Evolutionary conservation across 2,888 invertebrate species (phyloP).

Genomic region (Polyploca ridens): DNA sequence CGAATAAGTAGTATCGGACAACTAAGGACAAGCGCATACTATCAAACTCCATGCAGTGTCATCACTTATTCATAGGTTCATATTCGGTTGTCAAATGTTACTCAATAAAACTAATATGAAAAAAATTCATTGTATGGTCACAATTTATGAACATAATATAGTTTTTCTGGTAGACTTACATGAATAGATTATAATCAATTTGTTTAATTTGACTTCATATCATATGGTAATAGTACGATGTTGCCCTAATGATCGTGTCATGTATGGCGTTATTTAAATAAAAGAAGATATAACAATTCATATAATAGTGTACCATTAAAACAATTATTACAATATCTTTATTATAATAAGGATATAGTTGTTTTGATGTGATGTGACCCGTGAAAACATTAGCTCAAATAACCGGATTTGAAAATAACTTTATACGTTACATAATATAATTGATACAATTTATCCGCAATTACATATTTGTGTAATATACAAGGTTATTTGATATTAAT

Average conservation of each 20-base stretch:
- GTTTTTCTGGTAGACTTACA: too few species aligned
- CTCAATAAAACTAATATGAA: too few species aligned
- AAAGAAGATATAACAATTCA: slow-evolving; percentile 69
- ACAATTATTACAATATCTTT: slow-evolving; percentile 76
- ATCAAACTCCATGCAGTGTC: background rate
- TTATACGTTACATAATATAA: slow-evolving; percentile 45
- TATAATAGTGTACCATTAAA: slow-evolving; percentile 66
- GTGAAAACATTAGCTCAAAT: slow-evolving; percentile 61
- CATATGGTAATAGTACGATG: background rate
- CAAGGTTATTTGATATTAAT: background rate
- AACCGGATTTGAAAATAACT: slow-evolving; percentile 62
- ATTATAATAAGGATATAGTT: slow-evolving; percentile 52
- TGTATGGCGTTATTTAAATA: slow-evolving; percentile 59
- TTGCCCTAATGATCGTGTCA: slow-evolving; percentile 40
- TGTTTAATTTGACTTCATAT: background rate
- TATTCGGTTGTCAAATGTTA: background rate
- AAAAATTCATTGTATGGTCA: too few species aligned
- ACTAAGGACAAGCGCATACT: slow-evolving; percentile 32
- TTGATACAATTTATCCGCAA: slow-evolving; percentile 15
- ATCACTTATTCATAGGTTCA: background rate
- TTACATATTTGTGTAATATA: background rate
- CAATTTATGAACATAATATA: too few species aligned
- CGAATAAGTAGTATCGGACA: slow-evolving; percentile 65
- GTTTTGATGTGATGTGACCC: slow-evolving; percentile 59
- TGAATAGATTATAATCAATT: too few species aligned